These are phyloP conservation scores for Lepus europaeus DNA, from an alignment of 2,113 vertebrate species.

Conservation along the genomic window DNA sequence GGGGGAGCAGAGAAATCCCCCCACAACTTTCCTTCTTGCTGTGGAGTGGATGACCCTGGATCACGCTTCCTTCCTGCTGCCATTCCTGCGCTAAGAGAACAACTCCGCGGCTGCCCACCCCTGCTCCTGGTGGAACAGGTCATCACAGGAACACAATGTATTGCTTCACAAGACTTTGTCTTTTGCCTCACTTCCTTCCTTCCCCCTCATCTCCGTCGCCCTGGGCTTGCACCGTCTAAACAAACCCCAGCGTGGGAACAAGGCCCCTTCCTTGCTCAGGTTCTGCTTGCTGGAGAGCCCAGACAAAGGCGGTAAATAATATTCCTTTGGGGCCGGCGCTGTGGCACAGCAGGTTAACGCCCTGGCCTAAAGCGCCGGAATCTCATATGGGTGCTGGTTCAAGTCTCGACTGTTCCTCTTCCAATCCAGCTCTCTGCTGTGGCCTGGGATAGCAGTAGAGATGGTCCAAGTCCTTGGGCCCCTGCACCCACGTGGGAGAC, in stretches of 20 bases:
- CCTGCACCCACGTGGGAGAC: too few relatives aligned
- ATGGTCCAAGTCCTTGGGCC: too few relatives aligned
- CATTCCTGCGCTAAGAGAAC: background rate
- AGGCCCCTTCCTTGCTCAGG: background rate
- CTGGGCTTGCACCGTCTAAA: background rate
- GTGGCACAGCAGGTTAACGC: too few relatives aligned
- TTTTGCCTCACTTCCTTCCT: background rate
- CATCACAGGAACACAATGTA: accelerated
- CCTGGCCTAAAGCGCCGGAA: too few relatives aligned
- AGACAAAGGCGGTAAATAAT: background rate
- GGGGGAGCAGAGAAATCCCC: background rate
- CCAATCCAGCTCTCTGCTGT: too few relatives aligned
- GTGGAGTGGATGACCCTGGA: background rate
- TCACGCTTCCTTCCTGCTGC: background rate
- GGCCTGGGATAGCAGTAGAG: too few relatives aligned
- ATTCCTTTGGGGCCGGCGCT: too few relatives aligned
- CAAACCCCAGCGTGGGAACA: too few relatives aligned
- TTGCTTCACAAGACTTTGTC: background rate
- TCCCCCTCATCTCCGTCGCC: background rate
- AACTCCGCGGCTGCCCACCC: background rate
- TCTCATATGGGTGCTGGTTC: too few relatives aligned
- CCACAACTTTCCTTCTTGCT: background rate
- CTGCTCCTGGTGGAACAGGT: accelerated
- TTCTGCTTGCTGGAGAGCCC: background rate
- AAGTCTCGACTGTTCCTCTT: too few relatives aligned